phyloP scores from a whole-genome alignment of 2,888 invertebrate genomes.

The Formica aserva region DNA sequence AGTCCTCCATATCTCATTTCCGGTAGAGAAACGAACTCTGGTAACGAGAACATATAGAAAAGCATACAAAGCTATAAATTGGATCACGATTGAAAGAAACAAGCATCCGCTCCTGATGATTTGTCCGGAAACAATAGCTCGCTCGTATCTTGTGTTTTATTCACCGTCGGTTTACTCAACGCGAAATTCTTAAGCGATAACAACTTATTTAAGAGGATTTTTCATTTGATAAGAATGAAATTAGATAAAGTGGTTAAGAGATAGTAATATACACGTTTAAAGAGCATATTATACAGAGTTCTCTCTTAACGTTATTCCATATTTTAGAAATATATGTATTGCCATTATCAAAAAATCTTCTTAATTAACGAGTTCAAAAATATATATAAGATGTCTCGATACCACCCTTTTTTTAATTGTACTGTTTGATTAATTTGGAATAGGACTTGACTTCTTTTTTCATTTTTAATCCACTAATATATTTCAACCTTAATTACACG shows the following conservation, averaged over 20 bases:
- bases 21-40: background rate
- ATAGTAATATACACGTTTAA: background rate
- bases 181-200: background rate
- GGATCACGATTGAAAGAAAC: constrained; percentile 10
- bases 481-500: constrained; percentile 16
- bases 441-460: background rate
- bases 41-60: background rate
- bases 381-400: background rate
- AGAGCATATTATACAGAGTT: no score
- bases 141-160: background rate
- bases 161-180: constrained; percentile 25
- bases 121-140: constrained; percentile 47
- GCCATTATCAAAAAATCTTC: background rate
- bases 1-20: background rate
- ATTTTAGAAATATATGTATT: background rate
- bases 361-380: background rate
- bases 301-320: background rate
- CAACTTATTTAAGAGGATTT: background rate
- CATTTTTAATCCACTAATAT: background rate
- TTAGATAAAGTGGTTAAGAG: background rate
- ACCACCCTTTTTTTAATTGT: background rate
- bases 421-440: background rate
- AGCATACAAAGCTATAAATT: constrained; percentile 18
- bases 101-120: constrained; percentile 36
- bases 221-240: background rate